Conservation (phyloP, 2,113 vertebrate species). For the Macaca nemestrina region DNA sequence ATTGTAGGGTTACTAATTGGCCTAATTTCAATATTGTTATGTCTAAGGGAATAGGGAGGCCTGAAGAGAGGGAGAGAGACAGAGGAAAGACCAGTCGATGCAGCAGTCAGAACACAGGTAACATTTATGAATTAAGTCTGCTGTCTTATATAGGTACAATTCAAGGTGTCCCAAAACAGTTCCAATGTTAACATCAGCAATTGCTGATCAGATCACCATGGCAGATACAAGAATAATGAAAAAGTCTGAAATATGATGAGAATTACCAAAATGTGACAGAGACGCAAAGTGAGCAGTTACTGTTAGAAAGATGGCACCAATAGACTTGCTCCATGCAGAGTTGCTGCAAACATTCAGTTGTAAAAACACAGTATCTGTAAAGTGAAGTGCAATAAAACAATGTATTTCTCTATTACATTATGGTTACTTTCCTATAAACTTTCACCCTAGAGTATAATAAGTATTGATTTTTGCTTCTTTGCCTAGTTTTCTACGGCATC, state of each 20-base stretch:
- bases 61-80: not conserved
- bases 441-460: constrained; percentile 1
- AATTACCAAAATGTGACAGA: not conserved
- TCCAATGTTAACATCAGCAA: not conserved
- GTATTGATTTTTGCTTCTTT: not conserved
- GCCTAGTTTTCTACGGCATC: not conserved
- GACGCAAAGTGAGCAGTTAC: not conserved
- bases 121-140: not conserved
- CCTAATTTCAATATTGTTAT: not conserved
- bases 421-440: not conserved
- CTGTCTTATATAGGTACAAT: not conserved
- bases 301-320: not conserved
- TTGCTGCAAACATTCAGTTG: not conserved
- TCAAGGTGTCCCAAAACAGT: not conserved
- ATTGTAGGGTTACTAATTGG: not conserved
- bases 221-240: not conserved
- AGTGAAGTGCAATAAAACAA: not conserved
- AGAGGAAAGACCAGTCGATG: not conserved
- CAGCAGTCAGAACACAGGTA: not conserved
- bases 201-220: not conserved
- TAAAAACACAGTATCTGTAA: not conserved
- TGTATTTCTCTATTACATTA: not conserved
- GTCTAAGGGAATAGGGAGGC: not conserved
- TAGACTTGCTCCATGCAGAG: not conserved
- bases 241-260: not conserved